Base-by-base conservation (phyloP, 1,140 invertebrate genomes). In the Matsumurasca onukii region DNA sequence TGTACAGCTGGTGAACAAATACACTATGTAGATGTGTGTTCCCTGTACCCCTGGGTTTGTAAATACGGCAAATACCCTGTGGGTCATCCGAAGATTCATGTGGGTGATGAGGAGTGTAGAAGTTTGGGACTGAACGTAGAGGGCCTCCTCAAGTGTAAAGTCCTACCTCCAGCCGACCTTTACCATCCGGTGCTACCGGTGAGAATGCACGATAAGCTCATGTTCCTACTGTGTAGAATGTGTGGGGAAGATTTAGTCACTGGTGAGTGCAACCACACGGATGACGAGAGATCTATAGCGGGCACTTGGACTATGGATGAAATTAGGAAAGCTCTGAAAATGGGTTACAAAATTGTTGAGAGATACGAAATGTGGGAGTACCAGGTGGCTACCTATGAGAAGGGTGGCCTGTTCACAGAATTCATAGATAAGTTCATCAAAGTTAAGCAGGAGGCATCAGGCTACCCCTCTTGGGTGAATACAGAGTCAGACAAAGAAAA, bases 361-460 rank as follows among this genome's bases (percentile, higher is more conserved):
- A n/a, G n/a, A n/a, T 73, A 69, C 45, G 78, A 82, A 72, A 75
- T 81, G 17, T 81, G 78, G 75, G 69, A 79, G 30, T 78, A 78
- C 66, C 15, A 76, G 55, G 63, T 69, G 0, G 62, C 34, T 1
- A 61, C 68, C 15, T 72, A 51, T 48, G 68, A 75, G 15, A 67
- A 30, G 1, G 55, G 31, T 45, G 77, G 77, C 1, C 63, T 80
- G 13, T 78, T 80, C 65, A 34, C 62, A 0, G 68, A 66, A 3
- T 78, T 77, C 57, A 74, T 78, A 2, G 75, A 77, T 61, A 71
- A 29, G n/a, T 78, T 79, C 72, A 70, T 77, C 57, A 75, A 77
- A 73, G 75, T 76, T 3, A 79, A 80, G 73, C 76, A 77, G n/a
- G n/a, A n/a, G n/a, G n/a, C n/a, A n/a, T n/a, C n/a, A n/a, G n/a